Evolutionary conservation across 2,113 vertebrate species (phyloP), one percentile per base, ranked within the genome.

Genomic region (Hyla sarda): DNA sequence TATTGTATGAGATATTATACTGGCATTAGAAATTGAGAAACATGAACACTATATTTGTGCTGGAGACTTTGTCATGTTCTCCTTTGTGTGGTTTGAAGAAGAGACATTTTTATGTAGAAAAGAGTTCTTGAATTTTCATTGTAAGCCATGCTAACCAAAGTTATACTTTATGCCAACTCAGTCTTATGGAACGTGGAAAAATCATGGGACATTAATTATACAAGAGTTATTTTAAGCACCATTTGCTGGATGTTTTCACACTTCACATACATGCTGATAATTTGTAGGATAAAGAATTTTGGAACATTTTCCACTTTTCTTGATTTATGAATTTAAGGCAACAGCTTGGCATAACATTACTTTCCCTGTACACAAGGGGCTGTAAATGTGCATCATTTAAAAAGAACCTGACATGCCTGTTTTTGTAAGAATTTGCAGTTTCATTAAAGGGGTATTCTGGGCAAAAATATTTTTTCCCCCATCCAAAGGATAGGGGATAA

Each of bases 71-170:
- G 78, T 17, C 23, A 17, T 71, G 34, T 71, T 71, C 21, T 71
- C 19, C 16, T 69, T 69, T 2, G 1, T 62, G 56, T 65, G 78
- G 56, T 65, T 80, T 81, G 37, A 81, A 62, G 58, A 81, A 65
- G 78, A 81, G 78, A 62, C 78, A 10, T 81, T 79, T 77, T 58
- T 25, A 81, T 81, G 58, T 19, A 65, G 13, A 65, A n/a, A 65
- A 56, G 9, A 8, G n/a, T 17, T 47, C 17, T 80, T 3, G 8
- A 45, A 60, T 80, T 80, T 60, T 80, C n/a, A 41, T 80, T 60
- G 54, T 62, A 62, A 81, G 60, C 25, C 58, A 81, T 62, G 41
- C 41, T 62, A 65, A 62, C 78, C 78, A 81, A 62, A 62, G 37
- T 47, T 62, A 37, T 62, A 45, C n/a, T 81, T 81, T 17, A 14